Percentiles rank a stretch among this genome's conserved stretches.
Evolutionary conservation across 2,888 invertebrate species (phyloP).

Genomic region (Artemia sinica): DNA sequence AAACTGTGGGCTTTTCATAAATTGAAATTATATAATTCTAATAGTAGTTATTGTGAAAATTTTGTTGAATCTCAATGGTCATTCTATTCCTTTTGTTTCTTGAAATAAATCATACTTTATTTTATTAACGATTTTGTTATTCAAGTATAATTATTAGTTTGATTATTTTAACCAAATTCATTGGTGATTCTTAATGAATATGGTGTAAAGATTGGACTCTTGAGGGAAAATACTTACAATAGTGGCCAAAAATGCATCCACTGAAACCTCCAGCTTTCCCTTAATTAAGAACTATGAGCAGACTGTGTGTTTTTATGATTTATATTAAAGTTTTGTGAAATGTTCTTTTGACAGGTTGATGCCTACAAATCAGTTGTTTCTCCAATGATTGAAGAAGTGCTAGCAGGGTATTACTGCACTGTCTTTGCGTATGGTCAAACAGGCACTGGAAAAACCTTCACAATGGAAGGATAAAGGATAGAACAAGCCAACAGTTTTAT

Average conservation of each 20-base stretch:
- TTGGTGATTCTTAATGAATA: too few relatives aligned
- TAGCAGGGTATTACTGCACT: constrained; percentile 90
- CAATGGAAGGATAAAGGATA: constrained; percentile 70
- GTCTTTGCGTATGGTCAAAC: constrained; percentile 93
- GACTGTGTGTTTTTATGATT: constrained; percentile 10
- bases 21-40: too few relatives aligned
- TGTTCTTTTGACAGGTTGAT: constrained; percentile 41
- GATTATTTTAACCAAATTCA: too few relatives aligned
- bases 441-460: constrained; percentile 88
- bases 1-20: too few relatives aligned
- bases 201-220: too few relatives aligned
- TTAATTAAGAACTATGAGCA: constrained; percentile 18
- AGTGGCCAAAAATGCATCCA: neutral
- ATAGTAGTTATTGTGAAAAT: too few relatives aligned
- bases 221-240: too few relatives aligned
- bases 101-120: too few relatives aligned
- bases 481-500: constrained; percentile 37
- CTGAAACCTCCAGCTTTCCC: neutral
- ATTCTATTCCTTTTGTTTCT: too few relatives aligned
- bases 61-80: too few relatives aligned
- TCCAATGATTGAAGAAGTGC: constrained; percentile 75
- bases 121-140: too few relatives aligned
- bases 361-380: constrained; percentile 72
- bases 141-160: too few relatives aligned
- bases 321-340: constrained; percentile 20